Conservation (phyloP, 1,140 invertebrate species). For the Galendromus occidentalis region DNA sequence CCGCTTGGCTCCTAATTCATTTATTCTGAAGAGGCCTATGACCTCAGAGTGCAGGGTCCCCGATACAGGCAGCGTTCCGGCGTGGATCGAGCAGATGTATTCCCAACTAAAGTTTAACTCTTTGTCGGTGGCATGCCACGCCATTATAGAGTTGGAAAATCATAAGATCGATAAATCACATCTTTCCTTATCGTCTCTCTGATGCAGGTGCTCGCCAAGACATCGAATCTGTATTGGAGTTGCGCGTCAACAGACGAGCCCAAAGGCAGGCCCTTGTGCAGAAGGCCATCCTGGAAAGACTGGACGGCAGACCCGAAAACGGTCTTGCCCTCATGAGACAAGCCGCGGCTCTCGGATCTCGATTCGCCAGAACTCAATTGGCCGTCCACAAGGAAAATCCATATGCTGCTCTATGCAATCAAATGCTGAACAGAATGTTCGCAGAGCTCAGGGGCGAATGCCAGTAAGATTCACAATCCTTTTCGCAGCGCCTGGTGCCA, state of each 20-base stretch:
- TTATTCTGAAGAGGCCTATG: too few relatives aligned
- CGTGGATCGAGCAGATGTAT: too few relatives aligned
- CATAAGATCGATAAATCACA: too few relatives aligned
- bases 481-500: too few relatives aligned
- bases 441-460: constrained; percentile 25
- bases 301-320: neutral
- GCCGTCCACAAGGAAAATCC: constrained; percentile 46
- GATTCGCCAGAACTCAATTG: constrained; percentile 57
- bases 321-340: constrained; percentile 33
- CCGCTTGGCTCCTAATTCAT: too few relatives aligned
- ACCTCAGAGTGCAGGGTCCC: too few relatives aligned
- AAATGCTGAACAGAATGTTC: constrained; percentile 59
- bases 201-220: neutral
- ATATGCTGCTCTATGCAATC: constrained; percentile 71
- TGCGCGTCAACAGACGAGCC: neutral
- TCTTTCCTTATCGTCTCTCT: neutral
- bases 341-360: constrained; percentile 49
- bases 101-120: too few relatives aligned
- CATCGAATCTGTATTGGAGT: neutral
- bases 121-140: too few relatives aligned
- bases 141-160: too few relatives aligned
- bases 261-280: neutral
- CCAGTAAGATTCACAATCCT: neutral
- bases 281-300: neutral
- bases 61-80: too few relatives aligned